These are phyloP conservation scores for Augochlora pura DNA, from an alignment of 1,140 invertebrate genomes.

Conservation along the genomic window DNA sequence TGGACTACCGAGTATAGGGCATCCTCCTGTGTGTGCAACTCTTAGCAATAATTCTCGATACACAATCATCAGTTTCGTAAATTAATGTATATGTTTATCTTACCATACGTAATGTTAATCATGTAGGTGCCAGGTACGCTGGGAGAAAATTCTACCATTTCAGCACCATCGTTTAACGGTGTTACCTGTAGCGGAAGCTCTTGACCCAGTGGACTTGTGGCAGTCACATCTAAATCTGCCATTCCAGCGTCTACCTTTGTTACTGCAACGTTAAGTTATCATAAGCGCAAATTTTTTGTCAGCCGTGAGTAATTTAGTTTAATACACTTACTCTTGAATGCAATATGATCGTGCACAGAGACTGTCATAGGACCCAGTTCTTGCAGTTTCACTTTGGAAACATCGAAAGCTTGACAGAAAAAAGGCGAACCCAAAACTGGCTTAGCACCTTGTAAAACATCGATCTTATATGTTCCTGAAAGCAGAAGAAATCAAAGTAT, in stretches of 20 bases:
- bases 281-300: background rate
- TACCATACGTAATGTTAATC: constrained; percentile 92
- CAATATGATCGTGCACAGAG: constrained; percentile 91
- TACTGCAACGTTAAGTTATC: constrained; percentile 82
- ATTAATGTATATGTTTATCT: constrained; percentile 76
- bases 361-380: constrained; percentile 89
- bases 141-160: constrained; percentile 92
- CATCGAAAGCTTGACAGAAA: constrained; percentile 96
- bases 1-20: constrained; percentile 78
- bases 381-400: constrained; percentile 87
- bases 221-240: constrained; percentile 93
- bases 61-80: background rate
- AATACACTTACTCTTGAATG: constrained; percentile 86
- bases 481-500: constrained; percentile 34
- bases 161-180: constrained; percentile 86
- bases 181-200: constrained; percentile 91
- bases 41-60: background rate
- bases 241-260: constrained; percentile 92
- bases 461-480: constrained; percentile 87
- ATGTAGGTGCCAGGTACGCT: constrained; percentile 94
- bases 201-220: constrained; percentile 93
- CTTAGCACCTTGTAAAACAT: constrained; percentile 95
- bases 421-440: constrained; percentile 97
- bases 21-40: constrained; percentile 75
- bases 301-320: background rate